Percentiles rank a stretch among this genome's conserved stretches.
Evolutionary conservation across 1,140 invertebrate genomes (phyloP).

Genomic region (Drosophila obscura): DNA sequence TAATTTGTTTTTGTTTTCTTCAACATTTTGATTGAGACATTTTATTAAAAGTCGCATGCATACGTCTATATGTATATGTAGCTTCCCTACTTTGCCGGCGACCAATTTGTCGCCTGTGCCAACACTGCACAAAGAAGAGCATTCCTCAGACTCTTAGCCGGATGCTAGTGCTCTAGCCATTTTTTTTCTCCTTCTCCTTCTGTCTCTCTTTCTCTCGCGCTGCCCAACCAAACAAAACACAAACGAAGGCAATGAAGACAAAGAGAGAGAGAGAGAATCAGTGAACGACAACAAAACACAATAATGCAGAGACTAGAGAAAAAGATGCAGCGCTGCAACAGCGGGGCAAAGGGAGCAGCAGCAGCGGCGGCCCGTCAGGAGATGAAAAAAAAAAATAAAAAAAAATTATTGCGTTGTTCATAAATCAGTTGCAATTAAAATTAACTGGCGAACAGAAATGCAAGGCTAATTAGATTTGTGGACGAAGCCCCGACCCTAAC

Average conservation of each 20-base stretch:
- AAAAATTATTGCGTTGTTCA: conserved; percentile 68
- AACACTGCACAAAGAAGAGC: conserved; percentile 16
- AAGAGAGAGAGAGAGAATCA: conserved; percentile 14
- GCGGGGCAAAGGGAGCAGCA: conserved; percentile 4
- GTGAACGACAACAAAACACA: conserved; percentile 49
- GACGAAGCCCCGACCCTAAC: background rate
- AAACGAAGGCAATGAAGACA: conserved; percentile 9
- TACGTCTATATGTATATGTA: background rate
- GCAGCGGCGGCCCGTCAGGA: conserved; percentile 27
- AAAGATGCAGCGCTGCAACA: conserved; percentile 3
- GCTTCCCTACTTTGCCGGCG: background rate
- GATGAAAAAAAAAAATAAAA: conserved; percentile 21
- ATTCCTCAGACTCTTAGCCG: conserved; percentile 42
- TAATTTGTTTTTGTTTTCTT: too few relatives aligned
- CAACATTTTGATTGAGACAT: too few relatives aligned
- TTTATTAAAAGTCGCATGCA: too few relatives aligned
- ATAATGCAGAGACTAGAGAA: conserved; percentile 40
- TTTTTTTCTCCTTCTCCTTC: conserved; percentile 25
- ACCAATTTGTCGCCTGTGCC: conserved; percentile 31
- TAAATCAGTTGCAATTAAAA: conserved; percentile 81
- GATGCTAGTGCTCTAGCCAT: conserved; percentile 60
- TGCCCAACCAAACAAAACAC: conserved; percentile 17
- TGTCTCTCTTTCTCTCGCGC: conserved; percentile 7
- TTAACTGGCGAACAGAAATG: conserved; percentile 67
- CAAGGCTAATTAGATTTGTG: conserved; percentile 78